Evolutionary conservation across 2,888 invertebrate genomes (phyloP).

Genomic region (Eledona agricola): DNA sequence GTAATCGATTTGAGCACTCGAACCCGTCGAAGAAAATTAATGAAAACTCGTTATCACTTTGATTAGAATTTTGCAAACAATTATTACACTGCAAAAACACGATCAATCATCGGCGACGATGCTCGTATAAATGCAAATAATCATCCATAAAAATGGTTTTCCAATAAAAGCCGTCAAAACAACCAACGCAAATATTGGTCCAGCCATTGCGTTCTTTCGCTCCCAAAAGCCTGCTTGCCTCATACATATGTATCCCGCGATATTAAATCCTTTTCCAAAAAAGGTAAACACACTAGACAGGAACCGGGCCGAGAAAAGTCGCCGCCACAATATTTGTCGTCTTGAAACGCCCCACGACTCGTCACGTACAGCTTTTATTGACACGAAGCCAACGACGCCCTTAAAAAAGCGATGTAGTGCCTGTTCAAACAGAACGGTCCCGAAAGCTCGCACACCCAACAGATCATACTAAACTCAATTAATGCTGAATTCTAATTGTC

Average conservation of each 20-base stretch:
- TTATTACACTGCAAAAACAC: constrained; percentile 26
- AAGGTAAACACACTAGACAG: constrained; percentile 7
- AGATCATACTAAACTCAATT: constrained; percentile 17
- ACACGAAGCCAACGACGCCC: too few species aligned
- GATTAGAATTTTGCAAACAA: constrained; percentile 20
- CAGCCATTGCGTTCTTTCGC: constrained; percentile 6
- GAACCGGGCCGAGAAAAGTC: constrained; percentile 9
- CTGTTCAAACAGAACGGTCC: neutral
- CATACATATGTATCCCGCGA: constrained; percentile 14
- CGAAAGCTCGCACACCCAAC: neutral
- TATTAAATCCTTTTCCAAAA: constrained; percentile 19
- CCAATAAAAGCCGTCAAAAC: constrained; percentile 32
- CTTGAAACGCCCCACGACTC: too few species aligned
- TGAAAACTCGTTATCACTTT: constrained; percentile 25
- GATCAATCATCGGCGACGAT: constrained; percentile 36
- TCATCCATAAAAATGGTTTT: constrained; percentile 29
- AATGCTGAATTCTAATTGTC: constrained; percentile 9
- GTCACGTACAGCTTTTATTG: too few species aligned
- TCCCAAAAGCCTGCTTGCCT: constrained; percentile 1
- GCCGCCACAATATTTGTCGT: constrained; percentile 10
- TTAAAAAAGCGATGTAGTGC: too few species aligned
- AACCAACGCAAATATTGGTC: constrained; percentile 14
- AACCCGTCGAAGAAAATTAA: constrained; percentile 1
- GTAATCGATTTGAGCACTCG: too few species aligned
- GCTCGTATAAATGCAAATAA: constrained; percentile 34